Evolutionary conservation across 2,888 invertebrate species (phyloP), one percentile per base, ranked within the genome.

Genomic region (Tipula lateralis): DNA sequence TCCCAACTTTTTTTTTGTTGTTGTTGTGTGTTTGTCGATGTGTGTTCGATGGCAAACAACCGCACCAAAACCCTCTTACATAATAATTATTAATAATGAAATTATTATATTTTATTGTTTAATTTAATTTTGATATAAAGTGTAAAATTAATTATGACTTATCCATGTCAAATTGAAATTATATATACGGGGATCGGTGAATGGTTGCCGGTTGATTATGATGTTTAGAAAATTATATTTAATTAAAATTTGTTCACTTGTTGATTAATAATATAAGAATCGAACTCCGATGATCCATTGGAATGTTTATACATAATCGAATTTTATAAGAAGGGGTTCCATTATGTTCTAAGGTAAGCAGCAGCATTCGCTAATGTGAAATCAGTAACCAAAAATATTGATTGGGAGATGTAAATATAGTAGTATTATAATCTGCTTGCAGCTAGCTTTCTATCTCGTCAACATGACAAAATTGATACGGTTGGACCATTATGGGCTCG

Each of bases 81-180:
- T 66, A 44, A 66, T 66, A 24, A 6, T 24, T 24, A 66, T 66
- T 66, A 66, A 24, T 66, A 66, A 50, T 50, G n/a, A n/a, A n/a
- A n/a, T n/a, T n/a, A 50, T 50, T 66, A n/a, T 24, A 9, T 19
- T 24, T 66, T 66, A 24, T 66, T 66, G 66, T 66, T 66, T 24
- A 9, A 66, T 66, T 66, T 66, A 66, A 66, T 66, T 66, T 66
- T 66, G 66, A 66, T 24, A 66, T 66, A 66, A 66, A 66, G 66
- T 66, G 66, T 66, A 66, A 66, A 66, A 66, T 66, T 66, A 19
- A 66, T 66, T 66, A 66, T 66, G 66, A 66, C 24, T 66, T 66
- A 66, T 19, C 66, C 66, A 24, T 66, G 66, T 66, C 66, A 66
- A 66, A 66, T 24, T 66, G 24, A n/a, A n/a, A 66, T 66, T 66